phyloP scores from a whole-genome alignment of 1,140 invertebrate genomes.

The Drosophila leontia region DNA sequence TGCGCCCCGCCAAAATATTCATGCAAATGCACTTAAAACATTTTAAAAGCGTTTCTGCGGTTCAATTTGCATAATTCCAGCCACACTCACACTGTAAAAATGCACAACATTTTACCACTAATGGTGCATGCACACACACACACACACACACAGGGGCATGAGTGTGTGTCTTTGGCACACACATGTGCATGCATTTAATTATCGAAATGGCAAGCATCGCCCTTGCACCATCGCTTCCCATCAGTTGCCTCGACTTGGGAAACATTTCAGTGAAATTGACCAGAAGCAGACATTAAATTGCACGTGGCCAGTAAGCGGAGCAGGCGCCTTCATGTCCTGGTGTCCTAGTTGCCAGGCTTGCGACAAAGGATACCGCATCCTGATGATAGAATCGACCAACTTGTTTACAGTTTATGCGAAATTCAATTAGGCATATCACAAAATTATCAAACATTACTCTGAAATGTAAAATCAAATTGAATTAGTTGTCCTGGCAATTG shows the following conservation, averaged over 20 bases:
- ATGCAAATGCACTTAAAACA: constrained; percentile 83
- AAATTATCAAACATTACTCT: constrained; percentile 35
- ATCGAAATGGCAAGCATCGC: constrained; percentile 70
- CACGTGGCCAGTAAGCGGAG: constrained; percentile 34
- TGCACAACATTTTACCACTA: constrained; percentile 83
- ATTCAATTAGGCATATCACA: constrained; percentile 59
- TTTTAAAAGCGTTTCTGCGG: constrained; percentile 83
- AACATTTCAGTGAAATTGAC: constrained; percentile 69
- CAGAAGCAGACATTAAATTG: constrained; percentile 61
- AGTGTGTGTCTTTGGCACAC: constrained; percentile 7
- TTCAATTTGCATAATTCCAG: constrained; percentile 83
- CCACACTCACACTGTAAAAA: constrained; percentile 75
- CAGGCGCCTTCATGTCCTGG: constrained; percentile 19
- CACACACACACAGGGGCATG: not conserved
- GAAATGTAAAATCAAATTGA: constrained; percentile 59
- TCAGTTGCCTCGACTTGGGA: constrained; percentile 47
- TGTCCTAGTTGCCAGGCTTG: constrained; percentile 27
- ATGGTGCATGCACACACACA: constrained; percentile 59
- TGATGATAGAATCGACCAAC: constrained; percentile 16
- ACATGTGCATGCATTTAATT: constrained; percentile 74
- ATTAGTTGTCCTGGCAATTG: constrained; percentile 42
- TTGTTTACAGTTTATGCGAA: constrained; percentile 35
- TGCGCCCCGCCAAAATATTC: constrained; percentile 69
- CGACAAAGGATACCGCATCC: constrained; percentile 1
- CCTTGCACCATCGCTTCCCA: constrained; percentile 18